Evolutionary conservation across 1,140 invertebrate species (phyloP), one percentile per base, ranked within the genome.

Genomic region (Trachymyrmex cornetzi): DNA sequence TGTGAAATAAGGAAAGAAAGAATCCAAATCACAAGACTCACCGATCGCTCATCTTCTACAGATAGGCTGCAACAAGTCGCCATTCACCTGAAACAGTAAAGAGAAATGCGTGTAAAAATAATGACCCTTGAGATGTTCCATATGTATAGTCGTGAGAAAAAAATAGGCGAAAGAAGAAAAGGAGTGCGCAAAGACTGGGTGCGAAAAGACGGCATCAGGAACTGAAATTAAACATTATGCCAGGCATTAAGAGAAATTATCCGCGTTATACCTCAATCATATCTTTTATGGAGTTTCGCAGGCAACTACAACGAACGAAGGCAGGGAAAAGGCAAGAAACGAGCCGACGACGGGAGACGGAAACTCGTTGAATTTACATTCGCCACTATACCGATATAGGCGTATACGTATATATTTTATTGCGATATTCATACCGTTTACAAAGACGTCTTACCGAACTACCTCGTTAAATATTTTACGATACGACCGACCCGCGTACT

Each of bases 391-490:
- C 72, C 24, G 44, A 77, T 86, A 82, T 89, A 85, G 44, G 64
- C 38, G 61, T 53, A 55, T 90, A 89, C 91, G 85, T 80, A 79
- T 77, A 89, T 92, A 93, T 94, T 95, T 95, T 95, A 95, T 95
- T 94, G 92, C 94, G 89, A 95, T 94, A 94, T 94, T 94, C 94
- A 92, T 92, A 92, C 81, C 93, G 91, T 94, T 95, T 94, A 94
- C 94, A 95, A 94, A 94, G 93, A 95, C 91, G 90, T 85, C 86
- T 59, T 85, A 87, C 75, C 92, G 91, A 94, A 94, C 91, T 92
- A 90, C 92, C 93, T 95, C 94, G 94, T 95, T 94, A 95, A 95
- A 95, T 93, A 91, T 92, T 95, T 95, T 94, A 95, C 91, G 92
- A 89, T 81, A 87, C 88, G 91, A 93, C 94, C 92, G 89, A 86